Evolutionary conservation across 2,888 invertebrate species (phyloP).

Genomic region (Saturnia japonica): DNA sequence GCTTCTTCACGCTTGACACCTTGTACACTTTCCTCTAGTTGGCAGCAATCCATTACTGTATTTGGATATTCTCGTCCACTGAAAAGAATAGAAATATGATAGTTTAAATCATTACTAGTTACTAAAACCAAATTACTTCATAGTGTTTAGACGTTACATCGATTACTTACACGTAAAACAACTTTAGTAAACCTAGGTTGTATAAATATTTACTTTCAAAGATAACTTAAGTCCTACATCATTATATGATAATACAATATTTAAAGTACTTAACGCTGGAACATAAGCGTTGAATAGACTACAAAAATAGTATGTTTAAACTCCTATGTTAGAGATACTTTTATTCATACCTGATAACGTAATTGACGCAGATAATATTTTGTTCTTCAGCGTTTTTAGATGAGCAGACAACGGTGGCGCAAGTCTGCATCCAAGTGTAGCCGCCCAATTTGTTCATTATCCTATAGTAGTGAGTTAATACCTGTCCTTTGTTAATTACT

Average conservation of each 20-base stretch:
- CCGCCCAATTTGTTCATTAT: constrained; percentile 98
- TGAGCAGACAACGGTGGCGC: constrained; percentile 97
- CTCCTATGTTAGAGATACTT: background rate
- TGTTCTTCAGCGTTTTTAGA: constrained; percentile 98
- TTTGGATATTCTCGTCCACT: constrained; percentile 95
- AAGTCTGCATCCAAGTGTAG: constrained; percentile 98
- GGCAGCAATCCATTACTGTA: constrained; percentile 96
- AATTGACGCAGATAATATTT: constrained; percentile 98
- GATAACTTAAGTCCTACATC: too few species aligned
- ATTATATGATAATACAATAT: too few species aligned
- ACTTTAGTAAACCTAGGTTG: background rate
- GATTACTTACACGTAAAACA: background rate
- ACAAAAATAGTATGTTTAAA: too few species aligned
- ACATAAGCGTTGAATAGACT: too few species aligned
- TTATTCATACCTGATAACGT: constrained; percentile 92
- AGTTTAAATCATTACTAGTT: background rate
- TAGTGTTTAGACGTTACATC: background rate
- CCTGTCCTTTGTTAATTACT: constrained; percentile 98
- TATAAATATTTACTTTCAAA: background rate
- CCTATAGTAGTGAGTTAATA: constrained; percentile 97
- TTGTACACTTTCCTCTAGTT: constrained; percentile 91
- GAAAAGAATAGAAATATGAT: constrained; percentile 30
- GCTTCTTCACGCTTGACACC: constrained; percentile 93
- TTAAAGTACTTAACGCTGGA: too few species aligned
- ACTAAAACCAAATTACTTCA: background rate